A percentile compares a stretch with the other conserved stretches of the same genome.
These are phyloP conservation scores for Sciaenops ocellatus DNA, from an alignment of 2,797 vertebrate genomes.

Conservation along the genomic window DNA sequence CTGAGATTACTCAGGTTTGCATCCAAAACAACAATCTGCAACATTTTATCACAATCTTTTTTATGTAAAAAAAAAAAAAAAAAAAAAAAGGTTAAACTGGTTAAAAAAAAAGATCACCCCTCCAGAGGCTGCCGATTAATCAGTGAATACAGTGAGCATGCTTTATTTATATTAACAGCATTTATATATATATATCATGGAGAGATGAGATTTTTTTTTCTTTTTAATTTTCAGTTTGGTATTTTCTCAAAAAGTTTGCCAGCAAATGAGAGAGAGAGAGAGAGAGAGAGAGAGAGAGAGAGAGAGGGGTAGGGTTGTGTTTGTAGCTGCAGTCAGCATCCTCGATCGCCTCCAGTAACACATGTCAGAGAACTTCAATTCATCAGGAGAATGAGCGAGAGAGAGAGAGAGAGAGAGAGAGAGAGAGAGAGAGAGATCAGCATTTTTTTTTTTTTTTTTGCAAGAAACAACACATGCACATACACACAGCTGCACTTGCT, in stretches of 20 bases:
- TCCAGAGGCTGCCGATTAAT: neutral
- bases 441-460: conserved; percentile 57
- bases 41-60: no score
- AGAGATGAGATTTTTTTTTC: neutral
- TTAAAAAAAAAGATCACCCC: neutral
- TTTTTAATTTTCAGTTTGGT: neutral
- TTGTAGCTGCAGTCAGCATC: conserved; percentile 65
- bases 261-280: conserved; percentile 9
- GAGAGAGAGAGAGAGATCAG: conserved; percentile 34
- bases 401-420: conserved; percentile 19
- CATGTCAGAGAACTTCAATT: conserved; percentile 69
- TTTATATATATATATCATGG: neutral
- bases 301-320: neutral
- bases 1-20: no score
- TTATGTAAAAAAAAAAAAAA: no score
- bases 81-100: no score
- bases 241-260: conserved; percentile 29
- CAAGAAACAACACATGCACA: conserved; percentile 42
- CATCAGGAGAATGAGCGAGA: conserved; percentile 49
- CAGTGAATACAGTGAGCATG: neutral
- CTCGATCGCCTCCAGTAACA: conserved; percentile 62
- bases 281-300: neutral
- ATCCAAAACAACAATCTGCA: no score
- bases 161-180: neutral
- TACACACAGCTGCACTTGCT: conserved; percentile 33